Conservation (phyloP, 2,888 invertebrate species). For the Polylopha cassiicola region DNA sequence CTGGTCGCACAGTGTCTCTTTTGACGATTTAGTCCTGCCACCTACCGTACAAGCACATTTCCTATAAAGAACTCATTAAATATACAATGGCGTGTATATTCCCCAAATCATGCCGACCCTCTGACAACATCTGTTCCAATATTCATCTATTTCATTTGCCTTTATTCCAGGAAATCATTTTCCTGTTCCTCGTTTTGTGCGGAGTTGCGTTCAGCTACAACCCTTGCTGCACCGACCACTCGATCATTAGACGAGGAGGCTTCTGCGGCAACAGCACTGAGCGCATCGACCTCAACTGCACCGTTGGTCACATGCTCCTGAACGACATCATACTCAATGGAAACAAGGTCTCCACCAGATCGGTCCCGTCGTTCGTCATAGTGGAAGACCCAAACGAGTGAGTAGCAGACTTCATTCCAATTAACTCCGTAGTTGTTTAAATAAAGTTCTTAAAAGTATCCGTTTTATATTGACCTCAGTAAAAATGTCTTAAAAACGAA, state of each 20-base stretch:
- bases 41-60: no score
- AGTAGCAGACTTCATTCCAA: no score
- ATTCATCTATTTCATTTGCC: slow-evolving; percentile 2
- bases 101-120: no score
- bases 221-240: slow-evolving; percentile 51
- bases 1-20: no score
- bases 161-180: slow-evolving; percentile 45
- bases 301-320: slow-evolving; percentile 52
- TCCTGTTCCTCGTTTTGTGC: slow-evolving; percentile 37
- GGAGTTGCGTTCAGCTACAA: slow-evolving; percentile 6
- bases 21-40: no score
- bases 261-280: slow-evolving; percentile 35
- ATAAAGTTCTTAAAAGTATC: no score
- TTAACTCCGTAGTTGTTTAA: no score
- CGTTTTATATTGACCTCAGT: no score
- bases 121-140: no score
- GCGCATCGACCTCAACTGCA: slow-evolving; percentile 43
- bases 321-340: slow-evolving; percentile 50
- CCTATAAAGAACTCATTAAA: no score
- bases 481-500: no score
- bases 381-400: slow-evolving; percentile 56
- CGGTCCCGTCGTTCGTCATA: slow-evolving; percentile 50
- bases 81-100: no score
- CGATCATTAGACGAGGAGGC: slow-evolving; percentile 38
- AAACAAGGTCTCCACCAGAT: slow-evolving; percentile 56